Conservation (phyloP, 2,888 invertebrate species). For the Imbricaverruca yamaguchii region DNA sequence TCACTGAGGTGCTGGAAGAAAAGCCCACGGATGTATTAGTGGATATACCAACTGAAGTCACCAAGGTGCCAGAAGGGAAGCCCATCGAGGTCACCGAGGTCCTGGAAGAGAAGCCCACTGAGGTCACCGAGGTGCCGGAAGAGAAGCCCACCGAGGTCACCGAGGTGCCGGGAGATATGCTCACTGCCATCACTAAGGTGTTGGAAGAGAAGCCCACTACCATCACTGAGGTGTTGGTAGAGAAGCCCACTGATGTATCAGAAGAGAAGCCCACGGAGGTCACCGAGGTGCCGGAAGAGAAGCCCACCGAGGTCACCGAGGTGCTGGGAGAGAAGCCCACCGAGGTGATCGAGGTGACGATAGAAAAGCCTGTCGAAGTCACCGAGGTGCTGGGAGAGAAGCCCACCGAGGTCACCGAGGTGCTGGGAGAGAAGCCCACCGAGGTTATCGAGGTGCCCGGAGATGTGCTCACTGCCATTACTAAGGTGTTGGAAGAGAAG, state of each 20-base stretch:
- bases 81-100: neutral
- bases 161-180: neutral
- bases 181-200: neutral
- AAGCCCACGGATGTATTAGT: too few relatives aligned
- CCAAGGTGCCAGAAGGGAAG: neutral
- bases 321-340: too few relatives aligned
- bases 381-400: too few relatives aligned
- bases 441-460: too few relatives aligned
- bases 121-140: neutral
- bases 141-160: neutral
- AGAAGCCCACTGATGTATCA: neutral
- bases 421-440: neutral
- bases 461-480: neutral
- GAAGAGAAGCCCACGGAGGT: neutral
- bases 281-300: too few relatives aligned
- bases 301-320: too few relatives aligned
- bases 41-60: constrained; percentile 19
- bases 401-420: neutral
- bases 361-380: too few relatives aligned
- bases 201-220: too few relatives aligned
- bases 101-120: neutral
- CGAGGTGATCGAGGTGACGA: too few relatives aligned
- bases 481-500: too few relatives aligned
- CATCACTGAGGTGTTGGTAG: too few relatives aligned
- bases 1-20: neutral